Percentiles rank a stretch among this genome's conserved stretches.
Evolutionary conservation across 92 coral and sea anemone genomes (phyloP).

Genomic region (Bergia sp.): DNA sequence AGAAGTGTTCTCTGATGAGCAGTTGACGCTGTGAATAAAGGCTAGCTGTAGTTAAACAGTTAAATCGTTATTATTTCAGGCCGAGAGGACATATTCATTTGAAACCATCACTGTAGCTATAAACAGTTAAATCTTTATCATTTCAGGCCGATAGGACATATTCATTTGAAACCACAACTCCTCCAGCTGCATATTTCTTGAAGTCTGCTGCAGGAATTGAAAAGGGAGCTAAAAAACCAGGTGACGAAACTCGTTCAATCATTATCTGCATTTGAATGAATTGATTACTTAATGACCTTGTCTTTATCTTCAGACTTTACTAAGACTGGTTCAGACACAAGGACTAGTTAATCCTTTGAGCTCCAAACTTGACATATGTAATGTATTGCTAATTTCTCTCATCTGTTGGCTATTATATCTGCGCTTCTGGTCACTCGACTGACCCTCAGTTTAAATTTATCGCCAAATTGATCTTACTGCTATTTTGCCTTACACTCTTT

Average conservation of each 20-base stretch:
- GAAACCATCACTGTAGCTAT: conserved; percentile 58
- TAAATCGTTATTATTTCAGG: conserved; percentile 48
- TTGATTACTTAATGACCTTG: too few relatives aligned
- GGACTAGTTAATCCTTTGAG: neutral
- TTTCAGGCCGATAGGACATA: conserved; percentile 90
- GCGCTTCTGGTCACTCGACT: too few relatives aligned
- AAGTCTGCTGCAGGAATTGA: conserved; percentile 98
- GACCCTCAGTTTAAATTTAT: too few relatives aligned
- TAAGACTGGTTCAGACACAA: neutral
- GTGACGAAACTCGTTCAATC: conserved; percentile 33
- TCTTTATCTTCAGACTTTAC: neutral
- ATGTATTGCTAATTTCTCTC: too few relatives aligned
- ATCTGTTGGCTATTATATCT: too few relatives aligned
- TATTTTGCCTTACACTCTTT: too few relatives aligned
- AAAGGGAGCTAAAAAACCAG: conserved; percentile 97
- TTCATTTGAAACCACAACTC: conserved; percentile 88
- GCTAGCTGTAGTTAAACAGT: too few relatives aligned
- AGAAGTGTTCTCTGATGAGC: too few relatives aligned
- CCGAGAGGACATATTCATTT: conserved; percentile 89
- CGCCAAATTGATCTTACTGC: too few relatives aligned
- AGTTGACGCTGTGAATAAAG: too few relatives aligned
- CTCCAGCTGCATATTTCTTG: conserved; percentile 90
- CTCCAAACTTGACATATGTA: neutral
- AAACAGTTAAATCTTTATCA: neutral
- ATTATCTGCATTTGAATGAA: neutral